Conservation (phyloP, 2,888 invertebrate species). For the Zaprionus bogoriensis region DNA sequence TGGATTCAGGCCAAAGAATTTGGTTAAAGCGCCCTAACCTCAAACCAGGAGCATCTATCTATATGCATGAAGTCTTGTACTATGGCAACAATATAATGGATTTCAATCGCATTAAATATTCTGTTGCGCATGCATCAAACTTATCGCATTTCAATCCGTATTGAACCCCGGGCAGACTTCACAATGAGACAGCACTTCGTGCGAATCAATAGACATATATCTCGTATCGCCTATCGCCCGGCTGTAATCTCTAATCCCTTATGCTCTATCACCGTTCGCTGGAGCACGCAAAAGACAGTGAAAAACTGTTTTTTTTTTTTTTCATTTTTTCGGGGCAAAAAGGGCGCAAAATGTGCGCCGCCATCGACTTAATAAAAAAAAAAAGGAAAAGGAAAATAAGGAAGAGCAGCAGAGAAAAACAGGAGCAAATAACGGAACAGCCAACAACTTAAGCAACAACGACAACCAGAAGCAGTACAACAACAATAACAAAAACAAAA, state of each 20-base stretch:
- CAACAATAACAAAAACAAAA: conserved; percentile 15
- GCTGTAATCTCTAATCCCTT: conserved; percentile 21
- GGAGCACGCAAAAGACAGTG: background rate
- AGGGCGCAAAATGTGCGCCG: conserved; percentile 11
- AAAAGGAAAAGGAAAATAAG: background rate
- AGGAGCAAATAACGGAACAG: background rate
- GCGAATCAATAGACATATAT: background rate
- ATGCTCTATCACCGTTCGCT: conserved; percentile 13
- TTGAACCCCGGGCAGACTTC: background rate
- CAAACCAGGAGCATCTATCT: background rate
- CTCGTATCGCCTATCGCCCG: background rate
- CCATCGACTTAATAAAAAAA: conserved; percentile 37
- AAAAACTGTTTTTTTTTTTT: conserved; percentile 21
- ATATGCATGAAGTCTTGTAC: too few species aligned
- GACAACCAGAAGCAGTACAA: conserved; percentile 6
- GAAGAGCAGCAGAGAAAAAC: conserved; percentile 1
- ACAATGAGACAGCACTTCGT: background rate
- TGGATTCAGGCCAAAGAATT: background rate
- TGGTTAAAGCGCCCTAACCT: background rate
- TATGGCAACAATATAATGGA: background rate
- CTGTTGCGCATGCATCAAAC: background rate
- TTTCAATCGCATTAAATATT: background rate
- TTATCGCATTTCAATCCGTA: background rate
- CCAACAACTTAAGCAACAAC: background rate
- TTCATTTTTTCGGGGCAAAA: conserved; percentile 1